These are phyloP conservation scores for Drosophila kambysellisi DNA, from an alignment of 2,888 invertebrate species.

Conservation along the genomic window DNA sequence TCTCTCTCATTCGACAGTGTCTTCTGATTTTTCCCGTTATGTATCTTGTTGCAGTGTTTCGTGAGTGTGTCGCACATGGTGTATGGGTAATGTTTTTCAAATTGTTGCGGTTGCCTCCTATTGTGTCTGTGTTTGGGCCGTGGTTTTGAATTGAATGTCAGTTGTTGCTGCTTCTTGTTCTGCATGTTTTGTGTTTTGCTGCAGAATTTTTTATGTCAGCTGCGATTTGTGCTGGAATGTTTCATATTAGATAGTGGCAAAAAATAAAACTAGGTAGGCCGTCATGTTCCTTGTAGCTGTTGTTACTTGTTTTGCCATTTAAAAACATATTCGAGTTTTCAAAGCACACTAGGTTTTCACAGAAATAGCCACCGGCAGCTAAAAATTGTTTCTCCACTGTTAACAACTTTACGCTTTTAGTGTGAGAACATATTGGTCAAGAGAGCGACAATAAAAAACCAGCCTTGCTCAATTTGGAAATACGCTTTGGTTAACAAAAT, in stretches of 20 bases:
- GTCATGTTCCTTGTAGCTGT: background rate
- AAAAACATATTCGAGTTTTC: background rate
- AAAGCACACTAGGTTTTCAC: background rate
- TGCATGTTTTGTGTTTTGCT: slow-evolving; percentile 2
- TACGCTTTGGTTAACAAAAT: background rate
- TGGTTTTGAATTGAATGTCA: slow-evolving; percentile 56
- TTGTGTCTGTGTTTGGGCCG: slow-evolving; percentile 44
- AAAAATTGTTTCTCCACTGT: background rate
- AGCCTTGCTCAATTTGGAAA: background rate
- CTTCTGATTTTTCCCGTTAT: slow-evolving; percentile 18
- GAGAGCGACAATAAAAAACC: background rate
- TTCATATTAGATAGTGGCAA: slow-evolving; percentile 1
- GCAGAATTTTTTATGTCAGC: slow-evolving; percentile 9
- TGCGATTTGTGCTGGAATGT: slow-evolving; percentile 9
- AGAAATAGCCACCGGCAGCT: background rate
- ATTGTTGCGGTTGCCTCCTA: slow-evolving; percentile 61
- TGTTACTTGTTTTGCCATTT: background rate
- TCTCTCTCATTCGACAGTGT: slow-evolving; percentile 1
- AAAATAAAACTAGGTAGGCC: background rate
- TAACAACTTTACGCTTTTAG: background rate
- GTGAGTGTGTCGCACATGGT: slow-evolving; percentile 60
- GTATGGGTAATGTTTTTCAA: slow-evolving; percentile 78
- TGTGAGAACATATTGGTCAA: background rate
- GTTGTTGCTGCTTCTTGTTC: slow-evolving; percentile 8
- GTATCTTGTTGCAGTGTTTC: slow-evolving; percentile 33